Evolutionary conservation across 1,140 invertebrate genomes (phyloP), one percentile per base, ranked within the genome.

Genomic region (Heliconius congener): DNA sequence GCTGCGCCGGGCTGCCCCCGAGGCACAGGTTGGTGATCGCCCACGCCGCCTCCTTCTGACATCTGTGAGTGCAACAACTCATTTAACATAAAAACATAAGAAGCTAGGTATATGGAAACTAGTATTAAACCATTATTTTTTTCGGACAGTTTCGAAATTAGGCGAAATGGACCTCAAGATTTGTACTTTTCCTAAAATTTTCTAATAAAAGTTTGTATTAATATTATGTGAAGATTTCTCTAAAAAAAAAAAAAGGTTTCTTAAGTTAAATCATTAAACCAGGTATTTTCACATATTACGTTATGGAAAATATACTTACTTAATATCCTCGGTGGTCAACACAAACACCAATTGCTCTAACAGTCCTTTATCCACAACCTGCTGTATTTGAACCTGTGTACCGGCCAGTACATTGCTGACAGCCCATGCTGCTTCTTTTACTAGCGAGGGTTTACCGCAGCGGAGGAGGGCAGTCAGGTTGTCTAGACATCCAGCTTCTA

Each of bases 1-100:
- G 96, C 95, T 99, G 99, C 42, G 97, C 96, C 73, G 96, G 96
- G 42, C 97, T 97, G 0, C 99, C 99, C 86, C 98, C 99, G 77
- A 99, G 98, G 27, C 99, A 99, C 73, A 99, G 96, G 94, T 99
- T 99, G 74, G 98, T 99, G 55, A 99, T 97, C 1, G 98, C 99
- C 99, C 99, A 99, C 0, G 99, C 99, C 19, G 99, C 99, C 95
- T 99, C 99, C 88, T 99, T 99, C 91, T 99, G 99, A 13, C 98
- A 99, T 95, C 99, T 99, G 23, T 66, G 80, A 34, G 52, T 8
- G 18, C 19, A n/a, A 55, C 2, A 18, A 55, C 16, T 55, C 19
- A 19, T 55, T 55, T 55, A 46, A 46, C 13, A 42, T 11, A 11
- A 42, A 42, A 42, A 42, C 42, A 42, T 46, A 46, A 13, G 4